Conservation (phyloP, 1,140 invertebrate genomes). For the Papilio glaucus region DNA sequence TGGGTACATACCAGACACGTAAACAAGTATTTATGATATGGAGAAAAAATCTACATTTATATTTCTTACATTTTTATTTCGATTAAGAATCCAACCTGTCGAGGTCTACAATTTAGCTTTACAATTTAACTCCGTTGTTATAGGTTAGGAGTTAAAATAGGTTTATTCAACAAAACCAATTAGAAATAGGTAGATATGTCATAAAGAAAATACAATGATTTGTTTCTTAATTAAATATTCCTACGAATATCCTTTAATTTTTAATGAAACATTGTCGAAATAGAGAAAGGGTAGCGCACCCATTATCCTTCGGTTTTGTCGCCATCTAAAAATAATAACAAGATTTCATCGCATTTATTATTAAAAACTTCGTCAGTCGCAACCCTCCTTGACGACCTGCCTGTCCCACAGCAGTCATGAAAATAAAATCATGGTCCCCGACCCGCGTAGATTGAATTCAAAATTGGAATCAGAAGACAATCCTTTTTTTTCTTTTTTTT, state of each 20-base stretch:
- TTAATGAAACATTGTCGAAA: conserved; percentile 27
- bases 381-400: conserved; percentile 48
- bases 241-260: not conserved
- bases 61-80: too few species aligned
- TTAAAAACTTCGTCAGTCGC: conserved; percentile 63
- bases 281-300: conserved; percentile 8
- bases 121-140: too few species aligned
- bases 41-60: too few species aligned
- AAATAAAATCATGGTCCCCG: conserved; percentile 80
- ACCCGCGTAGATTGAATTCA: conserved; percentile 78
- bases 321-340: conserved; percentile 45
- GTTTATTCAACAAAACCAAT: too few species aligned
- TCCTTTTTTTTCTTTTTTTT: conserved; percentile 79
- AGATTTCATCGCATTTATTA: conserved; percentile 71
- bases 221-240: not conserved
- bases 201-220: too few species aligned
- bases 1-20: too few species aligned
- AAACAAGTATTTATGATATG: too few species aligned
- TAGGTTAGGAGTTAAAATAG: too few species aligned
- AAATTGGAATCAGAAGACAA: conserved; percentile 81
- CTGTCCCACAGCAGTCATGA: conserved; percentile 72
- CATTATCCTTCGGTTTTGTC: conserved; percentile 35
- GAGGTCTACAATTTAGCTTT: too few species aligned
- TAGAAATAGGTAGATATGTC: too few species aligned
- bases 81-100: too few species aligned